Evolutionary conservation across 2,113 vertebrate genomes (phyloP).

Genomic region (Zosterops pallidus): DNA sequence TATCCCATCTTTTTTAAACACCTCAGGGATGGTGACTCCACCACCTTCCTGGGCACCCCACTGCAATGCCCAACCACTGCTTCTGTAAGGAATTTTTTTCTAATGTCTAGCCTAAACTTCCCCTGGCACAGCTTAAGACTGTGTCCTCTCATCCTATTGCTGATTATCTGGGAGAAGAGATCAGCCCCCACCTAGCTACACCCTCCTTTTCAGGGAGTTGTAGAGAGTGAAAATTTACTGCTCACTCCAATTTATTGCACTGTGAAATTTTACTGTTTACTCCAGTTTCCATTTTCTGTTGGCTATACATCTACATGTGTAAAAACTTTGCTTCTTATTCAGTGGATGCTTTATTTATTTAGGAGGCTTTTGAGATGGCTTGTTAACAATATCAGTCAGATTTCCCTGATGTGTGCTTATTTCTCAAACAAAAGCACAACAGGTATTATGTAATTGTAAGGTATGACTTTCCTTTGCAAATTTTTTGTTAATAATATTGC

Average conservation of each 20-base stretch:
- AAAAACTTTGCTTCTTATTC: not conserved
- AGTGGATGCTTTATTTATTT: not conserved
- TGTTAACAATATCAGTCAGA: not conserved
- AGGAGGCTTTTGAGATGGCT: not conserved
- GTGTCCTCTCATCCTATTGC: not conserved
- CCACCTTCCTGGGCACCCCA: not conserved
- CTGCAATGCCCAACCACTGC: not conserved
- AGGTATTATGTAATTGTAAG: not conserved
- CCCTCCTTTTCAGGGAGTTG: not conserved
- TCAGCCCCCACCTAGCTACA: rapidly evolving
- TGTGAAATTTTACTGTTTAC: not conserved
- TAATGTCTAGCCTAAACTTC: not conserved
- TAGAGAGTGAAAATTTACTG: not conserved
- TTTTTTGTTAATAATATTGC: not conserved
- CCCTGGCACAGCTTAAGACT: not conserved
- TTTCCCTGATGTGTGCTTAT: not conserved
- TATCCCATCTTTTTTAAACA: not conserved
- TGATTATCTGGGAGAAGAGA: not conserved
- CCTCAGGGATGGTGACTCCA: not conserved
- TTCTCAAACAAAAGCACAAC: not conserved
- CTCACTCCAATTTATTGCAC: not conserved
- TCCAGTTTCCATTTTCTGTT: not conserved
- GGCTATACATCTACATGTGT: not conserved
- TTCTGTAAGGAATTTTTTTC: not conserved
- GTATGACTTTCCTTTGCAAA: not conserved